phyloP scores from a whole-genome alignment of 1,140 invertebrate species.

The Drosophila subpulchrella region DNA sequence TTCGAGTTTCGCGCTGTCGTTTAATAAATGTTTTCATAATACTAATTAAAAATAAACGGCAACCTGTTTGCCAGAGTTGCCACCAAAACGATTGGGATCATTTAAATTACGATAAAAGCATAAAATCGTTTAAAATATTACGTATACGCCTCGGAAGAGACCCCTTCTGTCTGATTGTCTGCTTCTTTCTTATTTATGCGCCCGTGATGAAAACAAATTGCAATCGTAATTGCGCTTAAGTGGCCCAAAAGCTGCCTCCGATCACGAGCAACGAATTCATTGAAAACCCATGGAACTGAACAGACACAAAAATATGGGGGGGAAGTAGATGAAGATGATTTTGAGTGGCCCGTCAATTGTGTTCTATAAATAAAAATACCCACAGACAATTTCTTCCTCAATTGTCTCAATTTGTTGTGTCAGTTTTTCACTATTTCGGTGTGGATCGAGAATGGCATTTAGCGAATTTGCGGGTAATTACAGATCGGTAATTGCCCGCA shows the following conservation, averaged over 20 bases:
- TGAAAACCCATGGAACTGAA: constrained; percentile 51
- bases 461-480: constrained; percentile 62
- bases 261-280: constrained; percentile 65
- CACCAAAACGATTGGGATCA: constrained; percentile 18
- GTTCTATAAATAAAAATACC: constrained; percentile 69
- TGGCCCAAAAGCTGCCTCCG: constrained; percentile 57
- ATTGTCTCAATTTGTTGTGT: constrained; percentile 69
- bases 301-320: background rate
- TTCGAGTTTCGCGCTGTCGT: constrained; percentile 22
- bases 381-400: constrained; percentile 17
- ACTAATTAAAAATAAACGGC: constrained; percentile 56
- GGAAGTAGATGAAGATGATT: constrained; percentile 20
- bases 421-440: constrained; percentile 37
- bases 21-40: constrained; percentile 70
- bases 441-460: constrained; percentile 23
- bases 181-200: constrained; percentile 33
- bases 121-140: constrained; percentile 82
- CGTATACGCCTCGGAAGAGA: constrained; percentile 71
- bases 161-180: constrained; percentile 4
- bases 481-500: constrained; percentile 62
- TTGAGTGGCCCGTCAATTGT: constrained; percentile 75
- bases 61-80: constrained; percentile 69
- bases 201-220: constrained; percentile 78
- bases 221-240: constrained; percentile 76
- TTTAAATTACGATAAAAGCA: constrained; percentile 75